phyloP scores from a whole-genome alignment of 2,888 invertebrate species.

The Hypomecis punctinalis region DNA sequence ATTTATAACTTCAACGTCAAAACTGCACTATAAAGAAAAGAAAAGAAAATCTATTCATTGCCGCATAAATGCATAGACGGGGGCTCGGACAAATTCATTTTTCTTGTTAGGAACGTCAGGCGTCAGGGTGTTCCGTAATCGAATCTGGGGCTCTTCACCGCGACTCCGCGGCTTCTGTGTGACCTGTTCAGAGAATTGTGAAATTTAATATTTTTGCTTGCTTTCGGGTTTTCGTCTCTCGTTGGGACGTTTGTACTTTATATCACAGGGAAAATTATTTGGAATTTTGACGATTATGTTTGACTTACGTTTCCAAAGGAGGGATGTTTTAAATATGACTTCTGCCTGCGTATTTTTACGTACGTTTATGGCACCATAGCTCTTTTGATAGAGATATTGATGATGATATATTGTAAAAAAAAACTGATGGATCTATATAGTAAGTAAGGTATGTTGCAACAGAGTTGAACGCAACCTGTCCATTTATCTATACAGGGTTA shows the following conservation, averaged over 20 bases:
- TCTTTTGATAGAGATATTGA: too few species aligned
- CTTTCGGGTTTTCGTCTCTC: background rate
- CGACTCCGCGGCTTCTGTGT: conserved; percentile 1
- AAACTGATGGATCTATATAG: too few species aligned
- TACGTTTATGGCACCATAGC: too few species aligned
- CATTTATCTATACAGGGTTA: too few species aligned
- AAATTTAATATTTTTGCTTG: conserved; percentile 12
- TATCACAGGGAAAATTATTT: background rate
- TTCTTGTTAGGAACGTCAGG: conserved; percentile 61
- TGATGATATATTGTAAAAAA: too few species aligned
- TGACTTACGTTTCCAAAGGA: too few species aligned
- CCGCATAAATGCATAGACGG: conserved; percentile 45
- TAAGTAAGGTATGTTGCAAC: too few species aligned
- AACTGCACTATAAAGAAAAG: conserved; percentile 22
- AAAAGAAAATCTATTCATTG: conserved; percentile 7
- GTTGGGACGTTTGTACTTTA: background rate
- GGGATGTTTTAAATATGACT: too few species aligned
- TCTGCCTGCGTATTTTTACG: too few species aligned
- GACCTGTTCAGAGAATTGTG: conserved; percentile 7
- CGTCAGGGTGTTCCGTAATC: conserved; percentile 57
- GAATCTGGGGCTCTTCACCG: conserved; percentile 47
- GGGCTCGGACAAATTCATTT: conserved; percentile 63
- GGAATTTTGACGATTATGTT: too few species aligned
- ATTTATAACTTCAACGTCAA: too few species aligned
- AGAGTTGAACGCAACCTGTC: too few species aligned